Evolutionary conservation across 2,888 invertebrate species (phyloP).

Genomic region (Scelioninae gen. 2): DNA sequence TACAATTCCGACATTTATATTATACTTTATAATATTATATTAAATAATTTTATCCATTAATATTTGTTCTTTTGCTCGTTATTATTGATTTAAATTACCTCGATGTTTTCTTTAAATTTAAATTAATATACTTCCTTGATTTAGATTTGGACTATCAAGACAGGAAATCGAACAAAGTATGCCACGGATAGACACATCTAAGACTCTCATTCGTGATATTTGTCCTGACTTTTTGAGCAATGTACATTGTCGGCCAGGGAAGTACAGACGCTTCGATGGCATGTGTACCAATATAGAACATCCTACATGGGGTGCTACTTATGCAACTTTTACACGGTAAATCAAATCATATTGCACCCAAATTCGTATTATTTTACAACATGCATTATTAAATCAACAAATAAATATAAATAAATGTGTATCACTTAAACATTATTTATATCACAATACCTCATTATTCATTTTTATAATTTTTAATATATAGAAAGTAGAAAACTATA

Average conservation of each 20-base stretch:
- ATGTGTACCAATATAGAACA: conserved; percentile 92
- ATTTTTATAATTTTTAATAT: too few species aligned
- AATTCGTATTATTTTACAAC: neutral
- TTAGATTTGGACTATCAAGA: conserved; percentile 87
- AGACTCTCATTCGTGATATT: conserved; percentile 89
- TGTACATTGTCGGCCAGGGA: conserved; percentile 91
- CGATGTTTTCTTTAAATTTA: neutral
- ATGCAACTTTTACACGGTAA: conserved; percentile 89
- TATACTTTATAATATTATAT: too few species aligned
- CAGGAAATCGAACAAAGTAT: conserved; percentile 92
- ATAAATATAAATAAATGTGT: neutral
- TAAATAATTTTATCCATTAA: too few species aligned
- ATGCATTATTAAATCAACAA: neutral
- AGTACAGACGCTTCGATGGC: conserved; percentile 90
- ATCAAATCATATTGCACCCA: conserved; percentile 36
- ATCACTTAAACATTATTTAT: too few species aligned
- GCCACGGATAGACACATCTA: conserved; percentile 91
- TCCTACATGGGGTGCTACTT: conserved; percentile 92
- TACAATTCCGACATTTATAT: too few species aligned
- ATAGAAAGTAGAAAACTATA: too few species aligned
- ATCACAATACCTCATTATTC: too few species aligned
- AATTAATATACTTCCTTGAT: neutral
- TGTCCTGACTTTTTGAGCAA: conserved; percentile 92
- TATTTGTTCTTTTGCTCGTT: too few species aligned
- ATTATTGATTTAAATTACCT: too few species aligned